Evolutionary conservation across 2,888 invertebrate genomes (phyloP).

Genomic region (Amiota mariae): DNA sequence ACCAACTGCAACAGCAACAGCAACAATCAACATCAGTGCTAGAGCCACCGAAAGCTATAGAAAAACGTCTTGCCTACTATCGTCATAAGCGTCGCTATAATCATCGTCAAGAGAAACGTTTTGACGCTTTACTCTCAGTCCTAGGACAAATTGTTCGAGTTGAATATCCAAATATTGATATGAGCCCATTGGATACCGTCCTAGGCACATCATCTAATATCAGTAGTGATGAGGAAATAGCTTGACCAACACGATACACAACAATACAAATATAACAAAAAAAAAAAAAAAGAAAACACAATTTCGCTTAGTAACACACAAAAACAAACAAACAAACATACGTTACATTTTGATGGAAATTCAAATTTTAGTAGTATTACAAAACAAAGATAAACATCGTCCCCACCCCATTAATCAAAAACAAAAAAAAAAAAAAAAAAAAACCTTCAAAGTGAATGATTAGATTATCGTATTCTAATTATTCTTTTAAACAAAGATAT

Average conservation of each 20-base stretch:
- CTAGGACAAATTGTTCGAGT: constrained; percentile 62
- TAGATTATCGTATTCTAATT: no score
- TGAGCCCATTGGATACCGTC: constrained; percentile 46
- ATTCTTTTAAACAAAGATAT: no score
- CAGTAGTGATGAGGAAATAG: constrained; percentile 43
- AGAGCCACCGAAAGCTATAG: constrained; percentile 33
- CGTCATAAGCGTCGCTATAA: constrained; percentile 67
- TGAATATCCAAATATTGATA: constrained; percentile 60
- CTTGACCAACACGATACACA: constrained; percentile 23
- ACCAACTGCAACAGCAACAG: neutral
- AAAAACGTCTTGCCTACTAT: constrained; percentile 62
- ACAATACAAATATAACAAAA: neutral
- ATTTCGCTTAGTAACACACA: no score
- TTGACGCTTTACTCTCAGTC: constrained; percentile 61
- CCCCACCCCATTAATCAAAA: no score
- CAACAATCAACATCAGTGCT: neutral
- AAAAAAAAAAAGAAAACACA: neutral
- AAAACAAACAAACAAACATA: no score
- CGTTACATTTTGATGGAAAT: no score
- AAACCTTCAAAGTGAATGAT: no score
- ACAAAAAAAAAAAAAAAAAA: no score
- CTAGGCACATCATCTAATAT: constrained; percentile 35
- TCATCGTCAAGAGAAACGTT: constrained; percentile 64
- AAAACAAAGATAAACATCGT: no score
- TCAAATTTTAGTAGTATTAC: no score